Conservation (phyloP, 2,797 vertebrate genomes). For the Lacerta bilineata region DNA sequence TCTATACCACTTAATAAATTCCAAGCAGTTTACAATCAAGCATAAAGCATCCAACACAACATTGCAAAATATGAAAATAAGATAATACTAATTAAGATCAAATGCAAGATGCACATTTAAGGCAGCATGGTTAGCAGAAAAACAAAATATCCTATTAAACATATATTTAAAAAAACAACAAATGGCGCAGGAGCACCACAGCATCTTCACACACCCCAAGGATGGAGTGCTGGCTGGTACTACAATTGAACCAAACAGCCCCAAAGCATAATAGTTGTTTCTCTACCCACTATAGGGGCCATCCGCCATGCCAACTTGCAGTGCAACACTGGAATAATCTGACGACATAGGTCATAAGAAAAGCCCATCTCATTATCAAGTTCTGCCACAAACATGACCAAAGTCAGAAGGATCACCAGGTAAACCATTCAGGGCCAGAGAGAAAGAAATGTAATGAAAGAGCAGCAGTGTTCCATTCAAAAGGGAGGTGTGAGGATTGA, state of each 20-base stretch:
- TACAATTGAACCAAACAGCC: not conserved
- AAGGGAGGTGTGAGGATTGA: conserved; percentile 5
- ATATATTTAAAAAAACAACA: too few relatives aligned
- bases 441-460: not conserved
- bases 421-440: not conserved
- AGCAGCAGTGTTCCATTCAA: not conserved
- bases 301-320: not conserved
- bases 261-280: not conserved
- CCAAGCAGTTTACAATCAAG: too few relatives aligned
- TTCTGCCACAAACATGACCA: not conserved
- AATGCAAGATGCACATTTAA: too few relatives aligned
- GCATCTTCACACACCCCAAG: not conserved
- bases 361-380: not conserved
- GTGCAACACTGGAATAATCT: not conserved
- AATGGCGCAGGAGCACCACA: not conserved
- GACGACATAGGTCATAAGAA: conserved; percentile 1
- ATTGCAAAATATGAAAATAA: too few relatives aligned
- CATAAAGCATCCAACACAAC: too few relatives aligned
- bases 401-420: conserved; percentile 2
- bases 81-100: too few relatives aligned
- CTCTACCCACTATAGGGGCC: not conserved
- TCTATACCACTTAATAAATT: too few relatives aligned
- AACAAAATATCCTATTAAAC: too few relatives aligned
- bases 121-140: too few relatives aligned
- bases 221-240: not conserved